Evolutionary conservation across 2,888 invertebrate genomes (phyloP), one percentile per base, ranked within the genome.

Genomic region (Serrognathus titanus): DNA sequence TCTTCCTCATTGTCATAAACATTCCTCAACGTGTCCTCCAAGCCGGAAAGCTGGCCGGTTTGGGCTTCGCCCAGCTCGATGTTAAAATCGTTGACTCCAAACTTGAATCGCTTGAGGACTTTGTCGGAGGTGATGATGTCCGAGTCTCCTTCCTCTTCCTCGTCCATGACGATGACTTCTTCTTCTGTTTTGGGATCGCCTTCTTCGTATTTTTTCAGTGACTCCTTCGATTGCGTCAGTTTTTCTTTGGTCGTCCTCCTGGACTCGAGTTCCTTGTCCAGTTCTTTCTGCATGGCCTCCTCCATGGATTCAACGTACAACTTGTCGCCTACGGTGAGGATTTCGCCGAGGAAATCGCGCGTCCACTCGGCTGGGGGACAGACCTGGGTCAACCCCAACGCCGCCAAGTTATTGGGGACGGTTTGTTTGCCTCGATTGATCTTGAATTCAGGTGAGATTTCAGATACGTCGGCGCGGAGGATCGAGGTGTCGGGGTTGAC

Each of bases 401-500:
- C 74, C 1, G 63, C 69, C 16, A 78, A 39, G 48, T 74, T 72
- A 68, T 74, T 77, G 0, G 76, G 71, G 2, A 77, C 63, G 0
- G 72, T 73, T 63, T 78, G 77, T 58, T 74, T 75, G 2, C 74
- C 74, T 3, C 63, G 61, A 49, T 69, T 70, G 11, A 71, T 58
- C 47, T 70, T 71, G 60, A 61, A 65, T n/a, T 53, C 37, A 1
- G 46, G 55, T 48, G 62, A 61, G 7, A 66, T 66, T 57, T 74
- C 69, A 55, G 70, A 72, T 8, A 61, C 60, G 6, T 61, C 64
- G 1, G 75, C 67, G 6, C 74, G 58, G 37, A 80, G 57, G 5
- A 80, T 79, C 2, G 79, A 81, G 0, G 74, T 71, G 35, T 68
- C 70, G 0, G 75, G 74, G 5, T 72, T 71, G 3, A 81, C 53